phyloP scores from a whole-genome alignment of 1,140 invertebrate species.

The Drosophila insularis region DNA sequence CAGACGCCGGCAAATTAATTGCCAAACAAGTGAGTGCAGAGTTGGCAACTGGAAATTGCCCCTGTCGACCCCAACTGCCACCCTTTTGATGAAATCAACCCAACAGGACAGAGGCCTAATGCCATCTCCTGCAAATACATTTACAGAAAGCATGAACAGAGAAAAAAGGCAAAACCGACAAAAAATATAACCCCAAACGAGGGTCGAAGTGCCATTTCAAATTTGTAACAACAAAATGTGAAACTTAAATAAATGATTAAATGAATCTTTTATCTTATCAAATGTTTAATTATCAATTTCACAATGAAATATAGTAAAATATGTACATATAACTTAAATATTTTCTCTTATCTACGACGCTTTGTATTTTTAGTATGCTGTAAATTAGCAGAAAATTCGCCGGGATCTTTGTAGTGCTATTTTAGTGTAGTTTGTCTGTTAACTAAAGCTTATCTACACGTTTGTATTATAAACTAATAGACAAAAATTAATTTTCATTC shows the following conservation, averaged over 20 bases:
- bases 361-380: too few relatives aligned
- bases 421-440: too few relatives aligned
- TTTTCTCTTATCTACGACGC: too few relatives aligned
- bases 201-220: background rate
- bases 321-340: too few relatives aligned
- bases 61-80: conserved; percentile 18
- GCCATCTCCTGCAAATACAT: conserved; percentile 32
- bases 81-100: conserved; percentile 22
- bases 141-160: background rate
- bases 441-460: too few relatives aligned
- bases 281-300: too few relatives aligned
- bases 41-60: conserved; percentile 75
- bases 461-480: background rate
- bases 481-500: background rate
- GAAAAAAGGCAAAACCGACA: background rate
- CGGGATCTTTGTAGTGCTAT: too few relatives aligned
- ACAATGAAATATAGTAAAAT: too few relatives aligned
- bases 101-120: conserved; percentile 55
- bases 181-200: background rate
- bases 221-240: background rate
- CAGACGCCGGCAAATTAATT: conserved; percentile 79
- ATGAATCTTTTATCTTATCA: too few relatives aligned
- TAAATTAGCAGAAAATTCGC: too few relatives aligned
- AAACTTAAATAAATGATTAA: background rate
- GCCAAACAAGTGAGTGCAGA: conserved; percentile 79